A percentile compares a stretch with the other conserved stretches of the same genome.
Conservation (phyloP, 2,113 vertebrate species). For the Penelope pileata region DNA sequence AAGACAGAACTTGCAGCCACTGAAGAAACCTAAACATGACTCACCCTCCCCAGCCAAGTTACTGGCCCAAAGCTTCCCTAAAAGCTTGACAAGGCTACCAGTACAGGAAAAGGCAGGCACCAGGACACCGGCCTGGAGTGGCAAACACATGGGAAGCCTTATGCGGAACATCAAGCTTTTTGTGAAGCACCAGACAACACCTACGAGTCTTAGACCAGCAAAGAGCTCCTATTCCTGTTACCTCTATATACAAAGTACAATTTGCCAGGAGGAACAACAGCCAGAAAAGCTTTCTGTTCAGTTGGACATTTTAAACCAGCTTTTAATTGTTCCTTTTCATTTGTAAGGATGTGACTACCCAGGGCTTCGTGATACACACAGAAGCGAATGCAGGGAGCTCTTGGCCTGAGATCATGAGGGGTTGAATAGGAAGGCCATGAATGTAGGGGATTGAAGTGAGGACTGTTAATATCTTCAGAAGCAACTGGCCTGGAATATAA, state of each 20-base stretch:
- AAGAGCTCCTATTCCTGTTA: not conserved
- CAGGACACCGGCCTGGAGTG: not conserved
- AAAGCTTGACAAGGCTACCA: not conserved
- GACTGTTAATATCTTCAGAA: not conserved
- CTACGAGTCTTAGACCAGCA: not conserved
- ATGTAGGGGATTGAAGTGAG: not conserved
- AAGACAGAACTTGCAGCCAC: not conserved
- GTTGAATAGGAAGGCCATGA: not conserved
- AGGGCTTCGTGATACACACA: not conserved
- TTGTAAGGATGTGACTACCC: not conserved
- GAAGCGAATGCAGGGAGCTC: not conserved
- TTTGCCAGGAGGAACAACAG: not conserved
- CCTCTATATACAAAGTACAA: not conserved
- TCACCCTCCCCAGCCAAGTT: not conserved
- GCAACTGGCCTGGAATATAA: not conserved
- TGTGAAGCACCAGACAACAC: not conserved
- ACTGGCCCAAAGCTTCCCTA: not conserved
- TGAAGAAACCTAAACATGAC: not conserved
- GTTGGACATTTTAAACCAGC: not conserved
- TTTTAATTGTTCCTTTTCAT: not conserved
- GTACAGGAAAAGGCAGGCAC: not conserved
- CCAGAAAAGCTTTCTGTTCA: not conserved
- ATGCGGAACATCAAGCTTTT: not conserved
- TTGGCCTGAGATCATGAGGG: not conserved
- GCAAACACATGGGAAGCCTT: not conserved